Evolutionary conservation across 2,113 vertebrate species (phyloP).

Genomic region (Pedionomus torquatus): DNA sequence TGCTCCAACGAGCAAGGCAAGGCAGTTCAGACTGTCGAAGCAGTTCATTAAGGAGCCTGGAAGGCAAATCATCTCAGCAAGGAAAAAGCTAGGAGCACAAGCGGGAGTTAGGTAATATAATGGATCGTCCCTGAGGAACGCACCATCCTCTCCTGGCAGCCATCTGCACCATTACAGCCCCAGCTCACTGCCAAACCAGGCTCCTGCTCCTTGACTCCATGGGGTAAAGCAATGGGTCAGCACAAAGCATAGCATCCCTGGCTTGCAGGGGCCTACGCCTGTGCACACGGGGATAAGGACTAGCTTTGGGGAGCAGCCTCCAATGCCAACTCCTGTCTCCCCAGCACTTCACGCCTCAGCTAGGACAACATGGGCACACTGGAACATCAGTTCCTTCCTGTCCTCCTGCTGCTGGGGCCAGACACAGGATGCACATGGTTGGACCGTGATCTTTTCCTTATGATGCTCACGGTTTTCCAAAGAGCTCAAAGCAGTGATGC

Average conservation of each 20-base stretch:
- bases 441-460: neutral
- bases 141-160: neutral
- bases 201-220: neutral
- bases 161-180: neutral
- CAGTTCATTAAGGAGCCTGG: conserved; percentile 8
- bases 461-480: neutral
- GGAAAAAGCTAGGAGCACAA: neutral
- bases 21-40: accelerated
- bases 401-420: neutral
- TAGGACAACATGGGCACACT: accelerated
- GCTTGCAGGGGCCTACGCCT: neutral
- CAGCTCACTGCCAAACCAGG: neutral
- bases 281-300: accelerated
- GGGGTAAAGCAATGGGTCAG: neutral
- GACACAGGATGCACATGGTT: accelerated
- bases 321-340: neutral
- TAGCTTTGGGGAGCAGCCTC: neutral
- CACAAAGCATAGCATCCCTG: accelerated
- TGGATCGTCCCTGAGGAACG: neutral
- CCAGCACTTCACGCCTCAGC: neutral
- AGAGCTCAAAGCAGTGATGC: neutral
- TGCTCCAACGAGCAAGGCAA: neutral
- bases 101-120: neutral
- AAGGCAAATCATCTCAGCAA: neutral
- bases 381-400: neutral